Evolutionary conservation across 2,888 invertebrate genomes (phyloP).

Genomic region (Rhogogaster chlorosoma): DNA sequence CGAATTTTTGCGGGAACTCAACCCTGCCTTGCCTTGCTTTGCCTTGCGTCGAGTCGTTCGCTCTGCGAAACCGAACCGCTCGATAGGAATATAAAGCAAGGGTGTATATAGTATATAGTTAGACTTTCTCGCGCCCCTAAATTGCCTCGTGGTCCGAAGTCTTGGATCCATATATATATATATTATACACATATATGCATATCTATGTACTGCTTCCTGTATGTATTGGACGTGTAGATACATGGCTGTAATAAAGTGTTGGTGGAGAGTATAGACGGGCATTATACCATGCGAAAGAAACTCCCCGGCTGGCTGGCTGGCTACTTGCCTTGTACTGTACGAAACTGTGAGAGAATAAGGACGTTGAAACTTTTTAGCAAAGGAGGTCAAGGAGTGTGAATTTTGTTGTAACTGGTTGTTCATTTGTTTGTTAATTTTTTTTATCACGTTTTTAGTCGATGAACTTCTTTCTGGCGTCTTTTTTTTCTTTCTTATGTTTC

Average conservation of each 20-base stretch:
- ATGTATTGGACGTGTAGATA: not conserved
- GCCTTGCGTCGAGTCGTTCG: not conserved
- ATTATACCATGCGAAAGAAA: not conserved
- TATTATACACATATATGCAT: not conserved
- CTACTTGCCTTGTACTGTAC: not conserved
- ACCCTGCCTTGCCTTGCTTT: not conserved
- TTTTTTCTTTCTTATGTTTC: not conserved
- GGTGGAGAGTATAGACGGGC: not conserved
- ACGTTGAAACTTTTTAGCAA: conserved; percentile 27
- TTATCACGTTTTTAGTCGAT: not conserved
- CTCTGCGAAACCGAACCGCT: conserved; percentile 25
- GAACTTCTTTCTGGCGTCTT: not conserved
- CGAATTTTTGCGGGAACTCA: not conserved
- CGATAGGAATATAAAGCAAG: conserved; percentile 36
- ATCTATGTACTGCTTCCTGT: not conserved
- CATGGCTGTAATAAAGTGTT: not conserved
- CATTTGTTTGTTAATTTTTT: not conserved
- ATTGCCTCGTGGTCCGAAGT: conserved; percentile 33
- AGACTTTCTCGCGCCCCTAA: conserved; percentile 36
- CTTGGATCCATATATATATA: not conserved
- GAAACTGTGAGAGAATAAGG: not conserved
- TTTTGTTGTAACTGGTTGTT: not conserved
- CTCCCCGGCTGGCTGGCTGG: not conserved
- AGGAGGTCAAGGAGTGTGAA: conserved; percentile 26
- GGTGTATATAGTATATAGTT: conserved; percentile 20